A percentile compares a stretch with the other conserved stretches of the same genome.
Conservation (phyloP, 2,113 vertebrate genomes). For the Chloropsis cyanopogon region DNA sequence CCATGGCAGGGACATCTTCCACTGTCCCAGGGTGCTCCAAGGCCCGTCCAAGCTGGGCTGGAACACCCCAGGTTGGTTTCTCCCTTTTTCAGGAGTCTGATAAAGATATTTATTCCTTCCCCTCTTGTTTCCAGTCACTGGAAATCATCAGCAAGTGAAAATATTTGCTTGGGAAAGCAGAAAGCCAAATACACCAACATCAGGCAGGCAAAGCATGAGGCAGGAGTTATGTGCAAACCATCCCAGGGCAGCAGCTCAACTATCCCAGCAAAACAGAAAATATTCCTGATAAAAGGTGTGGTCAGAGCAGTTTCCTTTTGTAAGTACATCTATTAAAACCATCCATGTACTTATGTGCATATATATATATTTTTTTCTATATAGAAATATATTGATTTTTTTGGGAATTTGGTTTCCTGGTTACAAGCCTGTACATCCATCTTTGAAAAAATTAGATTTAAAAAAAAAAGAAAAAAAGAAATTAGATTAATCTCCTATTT, state of each 20-base stretch:
- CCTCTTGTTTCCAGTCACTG: not conserved
- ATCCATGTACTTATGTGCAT: accelerated
- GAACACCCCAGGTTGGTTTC: not conserved
- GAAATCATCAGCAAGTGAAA: not conserved
- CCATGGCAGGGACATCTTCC: not conserved
- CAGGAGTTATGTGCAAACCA: not conserved
- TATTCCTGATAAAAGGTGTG: not conserved
- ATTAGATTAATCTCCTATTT: not conserved
- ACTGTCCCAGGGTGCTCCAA: not conserved
- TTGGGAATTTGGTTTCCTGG: not conserved
- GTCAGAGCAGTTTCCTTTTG: not conserved
- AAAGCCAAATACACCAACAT: not conserved
- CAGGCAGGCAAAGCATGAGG: not conserved
- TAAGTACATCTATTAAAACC: not conserved
- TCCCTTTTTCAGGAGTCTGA: not conserved
- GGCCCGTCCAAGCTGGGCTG: accelerated
- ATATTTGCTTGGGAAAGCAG: not conserved
- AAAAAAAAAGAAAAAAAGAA: not conserved
- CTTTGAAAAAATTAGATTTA: not conserved
- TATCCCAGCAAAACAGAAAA: not conserved
- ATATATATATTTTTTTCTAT: accelerated
- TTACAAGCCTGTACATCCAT: not conserved
- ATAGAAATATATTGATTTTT: not conserved
- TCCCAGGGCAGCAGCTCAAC: not conserved
- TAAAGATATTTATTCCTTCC: not conserved